Conservation (phyloP, 1,140 invertebrate genomes). For the Rhagoletis pomonella region DNA sequence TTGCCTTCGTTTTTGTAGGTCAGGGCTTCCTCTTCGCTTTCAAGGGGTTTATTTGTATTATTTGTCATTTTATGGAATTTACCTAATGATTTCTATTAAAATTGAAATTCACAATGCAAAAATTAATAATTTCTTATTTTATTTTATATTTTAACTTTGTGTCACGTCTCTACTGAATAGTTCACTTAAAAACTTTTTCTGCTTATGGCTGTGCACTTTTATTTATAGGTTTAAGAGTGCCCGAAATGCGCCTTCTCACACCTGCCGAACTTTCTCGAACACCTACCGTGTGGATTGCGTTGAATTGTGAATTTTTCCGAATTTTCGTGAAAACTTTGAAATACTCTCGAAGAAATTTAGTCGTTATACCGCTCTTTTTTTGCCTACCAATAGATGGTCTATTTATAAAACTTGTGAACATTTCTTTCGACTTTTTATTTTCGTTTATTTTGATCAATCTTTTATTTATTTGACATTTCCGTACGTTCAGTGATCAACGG, state of each 20-base stretch:
- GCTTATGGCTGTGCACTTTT: neutral
- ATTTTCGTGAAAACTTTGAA: slow-evolving; percentile 12
- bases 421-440: neutral
- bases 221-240: neutral
- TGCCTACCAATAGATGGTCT: neutral
- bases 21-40: slow-evolving; percentile 58
- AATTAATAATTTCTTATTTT: neutral
- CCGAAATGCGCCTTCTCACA: neutral
- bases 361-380: neutral
- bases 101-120: neutral
- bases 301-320: slow-evolving; percentile 9
- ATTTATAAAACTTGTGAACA: neutral
- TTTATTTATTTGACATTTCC: neutral
- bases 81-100: neutral
- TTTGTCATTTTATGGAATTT: neutral
- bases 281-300: neutral
- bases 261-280: slow-evolving; percentile 31
- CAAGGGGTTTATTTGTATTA: slow-evolving; percentile 55
- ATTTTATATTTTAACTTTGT: neutral
- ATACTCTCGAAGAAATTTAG: neutral
- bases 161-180: neutral
- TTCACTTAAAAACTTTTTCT: too few relatives aligned
- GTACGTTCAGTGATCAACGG: too few relatives aligned
- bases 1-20: slow-evolving; percentile 90
- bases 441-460: neutral